Evolutionary conservation across 2,888 invertebrate species (phyloP).

Genomic region (Sympetrum striolatum): DNA sequence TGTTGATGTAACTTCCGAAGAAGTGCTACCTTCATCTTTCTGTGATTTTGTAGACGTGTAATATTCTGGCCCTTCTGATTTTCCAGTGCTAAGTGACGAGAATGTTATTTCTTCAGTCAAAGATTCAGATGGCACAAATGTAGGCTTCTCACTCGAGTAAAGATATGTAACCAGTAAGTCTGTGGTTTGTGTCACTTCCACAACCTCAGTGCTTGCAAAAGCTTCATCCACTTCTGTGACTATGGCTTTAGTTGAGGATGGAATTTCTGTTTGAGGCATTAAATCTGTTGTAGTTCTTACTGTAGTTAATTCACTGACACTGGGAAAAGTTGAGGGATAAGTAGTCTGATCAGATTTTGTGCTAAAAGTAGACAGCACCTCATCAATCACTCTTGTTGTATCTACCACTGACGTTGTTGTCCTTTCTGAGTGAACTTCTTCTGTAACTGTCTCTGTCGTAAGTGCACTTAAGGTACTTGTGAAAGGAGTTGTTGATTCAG

Average conservation of each 20-base stretch:
- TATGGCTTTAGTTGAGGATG: background rate
- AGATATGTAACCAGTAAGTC: background rate
- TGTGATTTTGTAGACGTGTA: conserved; percentile 47
- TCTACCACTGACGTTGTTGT: background rate
- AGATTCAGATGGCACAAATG: background rate
- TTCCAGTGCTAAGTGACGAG: conserved; percentile 46
- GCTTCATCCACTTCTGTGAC: background rate
- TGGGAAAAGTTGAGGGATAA: conserved; percentile 46
- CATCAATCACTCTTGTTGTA: background rate
- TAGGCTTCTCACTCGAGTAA: background rate
- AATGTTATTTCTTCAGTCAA: background rate
- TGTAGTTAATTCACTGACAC: conserved; percentile 48
- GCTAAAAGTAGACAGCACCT: background rate
- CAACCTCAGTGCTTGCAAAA: background rate
- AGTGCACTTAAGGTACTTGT: background rate
- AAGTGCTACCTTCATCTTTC: conserved; percentile 44
- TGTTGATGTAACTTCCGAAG: background rate
- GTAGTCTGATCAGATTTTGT: conserved; percentile 45
- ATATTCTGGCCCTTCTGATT: conserved; percentile 57
- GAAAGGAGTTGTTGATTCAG: background rate
- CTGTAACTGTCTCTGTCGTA: background rate
- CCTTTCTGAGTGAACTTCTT: background rate
- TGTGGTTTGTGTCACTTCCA: background rate
- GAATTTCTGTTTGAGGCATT: background rate
- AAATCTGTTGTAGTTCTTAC: background rate